Conservation (phyloP, 2,888 invertebrate genomes). For the Sycophila texana region DNA sequence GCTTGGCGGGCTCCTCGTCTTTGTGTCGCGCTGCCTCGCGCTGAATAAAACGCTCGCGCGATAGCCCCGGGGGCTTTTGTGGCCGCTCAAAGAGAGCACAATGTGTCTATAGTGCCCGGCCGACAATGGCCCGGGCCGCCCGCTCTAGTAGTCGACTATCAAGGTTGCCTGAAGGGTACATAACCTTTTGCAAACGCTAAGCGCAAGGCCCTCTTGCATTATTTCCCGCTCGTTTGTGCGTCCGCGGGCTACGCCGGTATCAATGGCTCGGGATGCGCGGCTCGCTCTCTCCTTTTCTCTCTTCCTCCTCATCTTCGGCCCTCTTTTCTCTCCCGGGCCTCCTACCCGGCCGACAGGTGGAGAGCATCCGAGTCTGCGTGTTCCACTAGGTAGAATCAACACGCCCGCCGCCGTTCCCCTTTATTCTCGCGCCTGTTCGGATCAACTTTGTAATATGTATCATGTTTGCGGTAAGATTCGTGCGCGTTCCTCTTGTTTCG, state of each 20-base stretch:
- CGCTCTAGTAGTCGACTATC: slow-evolving; percentile 68
- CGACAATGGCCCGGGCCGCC: slow-evolving; percentile 64
- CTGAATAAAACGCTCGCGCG: slow-evolving; percentile 40
- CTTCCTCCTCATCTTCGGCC: not conserved
- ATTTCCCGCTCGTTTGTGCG: slow-evolving; percentile 53
- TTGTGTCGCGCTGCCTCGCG: slow-evolving; percentile 2
- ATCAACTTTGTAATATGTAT: slow-evolving; percentile 53
- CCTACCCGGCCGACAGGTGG: slow-evolving; percentile 23
- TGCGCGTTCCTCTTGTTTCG: slow-evolving; percentile 29
- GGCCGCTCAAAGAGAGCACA: slow-evolving; percentile 70
- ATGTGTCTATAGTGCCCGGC: slow-evolving; percentile 68
- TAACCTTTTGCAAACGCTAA: slow-evolving; percentile 58
- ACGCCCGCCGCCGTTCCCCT: slow-evolving; percentile 21
- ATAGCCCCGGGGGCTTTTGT: slow-evolving; percentile 63
- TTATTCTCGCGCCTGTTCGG: slow-evolving; percentile 42
- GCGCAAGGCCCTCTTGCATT: slow-evolving; percentile 45
- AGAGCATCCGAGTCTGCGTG: slow-evolving; percentile 7
- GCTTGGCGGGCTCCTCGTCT: not conserved
- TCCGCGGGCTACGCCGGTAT: slow-evolving; percentile 32
- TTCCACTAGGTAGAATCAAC: not conserved
- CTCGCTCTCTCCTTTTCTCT: not conserved
- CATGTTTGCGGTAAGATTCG: slow-evolving; percentile 50
- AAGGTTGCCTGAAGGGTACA: slow-evolving; percentile 69
- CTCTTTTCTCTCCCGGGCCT: slow-evolving; percentile 1
- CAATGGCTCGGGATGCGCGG: slow-evolving; percentile 29